phyloP scores from a whole-genome alignment of 1,140 invertebrate species.

The Sinonovacula constricta region DNA sequence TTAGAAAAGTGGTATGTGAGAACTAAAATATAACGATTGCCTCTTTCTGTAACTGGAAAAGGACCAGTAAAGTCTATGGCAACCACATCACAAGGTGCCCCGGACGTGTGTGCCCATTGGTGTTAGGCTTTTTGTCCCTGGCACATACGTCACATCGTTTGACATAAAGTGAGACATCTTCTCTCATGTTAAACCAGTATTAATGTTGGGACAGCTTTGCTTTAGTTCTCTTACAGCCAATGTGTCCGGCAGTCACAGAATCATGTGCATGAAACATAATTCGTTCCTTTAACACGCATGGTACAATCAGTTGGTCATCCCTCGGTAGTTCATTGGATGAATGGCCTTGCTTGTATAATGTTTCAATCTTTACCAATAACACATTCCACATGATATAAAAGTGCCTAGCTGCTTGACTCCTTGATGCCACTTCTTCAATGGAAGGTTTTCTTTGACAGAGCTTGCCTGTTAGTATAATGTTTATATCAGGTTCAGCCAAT shows the following conservation, averaged over 20 bases:
- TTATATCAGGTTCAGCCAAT: too few species aligned
- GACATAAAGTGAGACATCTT: too few species aligned
- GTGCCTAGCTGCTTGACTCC: neutral
- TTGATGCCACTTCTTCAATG: neutral
- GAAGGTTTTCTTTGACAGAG: neutral
- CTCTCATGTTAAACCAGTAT: too few species aligned
- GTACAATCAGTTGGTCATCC: too few species aligned
- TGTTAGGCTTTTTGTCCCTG: neutral
- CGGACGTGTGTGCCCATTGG: neutral
- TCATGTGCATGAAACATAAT: neutral
- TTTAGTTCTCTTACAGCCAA: neutral
- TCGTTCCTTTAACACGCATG: neutral
- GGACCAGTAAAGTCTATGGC: slow-evolving; percentile 17
- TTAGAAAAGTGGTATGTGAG: slow-evolving; percentile 15
- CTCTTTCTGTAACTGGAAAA: neutral
- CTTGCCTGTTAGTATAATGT: too few species aligned
- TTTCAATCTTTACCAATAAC: too few species aligned
- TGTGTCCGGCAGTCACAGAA: too few species aligned
- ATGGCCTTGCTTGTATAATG: too few species aligned
- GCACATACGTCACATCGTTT: too few species aligned
- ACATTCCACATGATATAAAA: slow-evolving; percentile 13
- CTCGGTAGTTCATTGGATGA: too few species aligned
- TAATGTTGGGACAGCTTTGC: too few species aligned
- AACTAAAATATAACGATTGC: slow-evolving; percentile 12
- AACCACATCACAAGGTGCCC: slow-evolving; percentile 15